Evolutionary conservation across 2,797 vertebrate species (phyloP), one percentile per base, ranked within the genome.

Genomic region (Catostomus latipinnis): DNA sequence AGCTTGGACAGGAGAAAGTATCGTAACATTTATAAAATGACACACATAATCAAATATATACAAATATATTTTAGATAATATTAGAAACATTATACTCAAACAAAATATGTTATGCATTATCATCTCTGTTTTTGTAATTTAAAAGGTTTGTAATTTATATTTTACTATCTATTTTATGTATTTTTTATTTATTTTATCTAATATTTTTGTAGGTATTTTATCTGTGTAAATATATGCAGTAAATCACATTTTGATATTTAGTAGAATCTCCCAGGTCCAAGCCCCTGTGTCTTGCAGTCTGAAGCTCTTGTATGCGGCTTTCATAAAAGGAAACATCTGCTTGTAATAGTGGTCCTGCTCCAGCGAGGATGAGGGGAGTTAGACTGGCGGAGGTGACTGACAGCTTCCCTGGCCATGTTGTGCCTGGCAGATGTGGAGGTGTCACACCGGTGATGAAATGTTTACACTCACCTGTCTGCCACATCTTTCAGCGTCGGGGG

Each of bases 401-500:
- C 84, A 83, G 81, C 80, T 83, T 81, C 76, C 79, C 87, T 90
- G 90, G 89, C 89, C 82, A 82, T 91, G 90, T 91, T 88, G 88
- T 90, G 90, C 90, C 92, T 92, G 91, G 92, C 95, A 95, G 95
- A 95, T 96, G 95, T 91, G 93, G 91, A 94, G 92, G 94, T 95
- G 95, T 96, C 95, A 95, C 90, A 89, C 94, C 91, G 92, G 94
- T 95, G 95, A 95, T 95, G 95, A 94, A 94, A 95, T 92, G 92
- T 94, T 93, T 93, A 92, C 89, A 91, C 92, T 94, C 94, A 94
- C 93, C 94, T 95, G 94, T 95, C 94, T 93, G 90, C 90, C 76
- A 80, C 91, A 92, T 93, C 87, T 89, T 89, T 69, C 81, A 84
- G 92, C 82, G 86, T 92, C 91, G 72, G 81, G 88, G 93, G 91